Percentiles rank a stretch among this genome's conserved stretches.
These are phyloP conservation scores for Phoenicopterus ruber DNA, from an alignment of 2,113 vertebrate genomes.

Conservation along the genomic window DNA sequence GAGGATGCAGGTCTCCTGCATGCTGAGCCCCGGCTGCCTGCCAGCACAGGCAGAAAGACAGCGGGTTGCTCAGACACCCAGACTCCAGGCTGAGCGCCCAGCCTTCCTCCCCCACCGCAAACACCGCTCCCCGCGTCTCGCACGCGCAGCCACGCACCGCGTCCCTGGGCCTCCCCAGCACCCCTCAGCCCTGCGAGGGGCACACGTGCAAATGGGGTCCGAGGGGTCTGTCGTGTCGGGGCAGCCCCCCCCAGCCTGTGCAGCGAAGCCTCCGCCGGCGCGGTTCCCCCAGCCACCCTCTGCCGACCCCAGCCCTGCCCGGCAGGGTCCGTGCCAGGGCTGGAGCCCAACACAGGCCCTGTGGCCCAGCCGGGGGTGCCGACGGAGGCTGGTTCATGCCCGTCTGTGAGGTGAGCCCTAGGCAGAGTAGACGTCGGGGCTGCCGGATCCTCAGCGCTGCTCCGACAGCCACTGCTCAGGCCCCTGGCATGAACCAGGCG, in stretches of 20 bases:
- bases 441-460: not conserved
- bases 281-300: too few species aligned
- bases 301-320: not conserved
- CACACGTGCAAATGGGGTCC: accelerated
- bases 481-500: not conserved
- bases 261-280: accelerated
- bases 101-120: not conserved
- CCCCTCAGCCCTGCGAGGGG: accelerated
- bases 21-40: not conserved
- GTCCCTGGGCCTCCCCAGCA: not conserved
- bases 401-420: not conserved
- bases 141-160: accelerated
- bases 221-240: accelerated
- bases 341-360: too few species aligned
- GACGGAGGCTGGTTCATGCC: not conserved
- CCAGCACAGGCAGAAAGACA: not conserved
- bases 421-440: not conserved
- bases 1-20: conserved; percentile 18
- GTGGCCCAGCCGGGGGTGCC: accelerated
- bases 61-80: not conserved
- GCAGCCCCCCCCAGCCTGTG: accelerated
- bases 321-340: accelerated
- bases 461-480: accelerated
- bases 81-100: not conserved
- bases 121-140: not conserved